phyloP scores from a whole-genome alignment of 2,113 vertebrate genomes.

The Pterocles burchelli region DNA sequence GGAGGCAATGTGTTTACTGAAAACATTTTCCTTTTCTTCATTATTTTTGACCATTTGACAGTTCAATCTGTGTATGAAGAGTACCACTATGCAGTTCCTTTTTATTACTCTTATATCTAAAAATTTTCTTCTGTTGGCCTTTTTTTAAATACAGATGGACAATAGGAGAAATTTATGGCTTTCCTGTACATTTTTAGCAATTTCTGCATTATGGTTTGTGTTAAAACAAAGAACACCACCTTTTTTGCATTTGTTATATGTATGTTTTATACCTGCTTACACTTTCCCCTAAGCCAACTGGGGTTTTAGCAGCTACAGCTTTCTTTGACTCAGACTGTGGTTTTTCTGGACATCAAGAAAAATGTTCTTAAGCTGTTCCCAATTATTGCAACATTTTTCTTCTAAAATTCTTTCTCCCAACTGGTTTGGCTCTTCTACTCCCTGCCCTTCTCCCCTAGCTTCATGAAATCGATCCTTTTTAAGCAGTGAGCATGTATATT shows the following conservation, averaged over 20 bases:
- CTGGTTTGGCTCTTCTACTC: background rate
- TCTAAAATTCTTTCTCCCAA: background rate
- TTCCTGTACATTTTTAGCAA: background rate
- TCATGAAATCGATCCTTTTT: background rate
- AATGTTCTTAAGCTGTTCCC: conserved; percentile 4
- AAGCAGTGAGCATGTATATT: background rate
- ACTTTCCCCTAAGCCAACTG: background rate
- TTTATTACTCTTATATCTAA: background rate
- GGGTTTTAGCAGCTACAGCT: background rate
- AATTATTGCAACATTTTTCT: conserved; percentile 15
- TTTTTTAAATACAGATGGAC: background rate
- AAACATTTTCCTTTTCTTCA: background rate
- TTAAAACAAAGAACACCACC: background rate
- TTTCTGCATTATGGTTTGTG: background rate
- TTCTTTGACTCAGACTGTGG: background rate
- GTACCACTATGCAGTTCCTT: background rate
- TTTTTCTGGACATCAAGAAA: conserved; percentile 17
- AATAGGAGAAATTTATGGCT: background rate
- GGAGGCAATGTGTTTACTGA: background rate
- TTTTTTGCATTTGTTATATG: background rate
- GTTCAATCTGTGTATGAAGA: background rate
- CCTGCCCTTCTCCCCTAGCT: background rate
- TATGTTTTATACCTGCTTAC: background rate
- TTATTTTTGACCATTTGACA: background rate
- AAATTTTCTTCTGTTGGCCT: background rate